Evolutionary conservation across 2,113 vertebrate species (phyloP).

Genomic region (Tor tambroides): DNA sequence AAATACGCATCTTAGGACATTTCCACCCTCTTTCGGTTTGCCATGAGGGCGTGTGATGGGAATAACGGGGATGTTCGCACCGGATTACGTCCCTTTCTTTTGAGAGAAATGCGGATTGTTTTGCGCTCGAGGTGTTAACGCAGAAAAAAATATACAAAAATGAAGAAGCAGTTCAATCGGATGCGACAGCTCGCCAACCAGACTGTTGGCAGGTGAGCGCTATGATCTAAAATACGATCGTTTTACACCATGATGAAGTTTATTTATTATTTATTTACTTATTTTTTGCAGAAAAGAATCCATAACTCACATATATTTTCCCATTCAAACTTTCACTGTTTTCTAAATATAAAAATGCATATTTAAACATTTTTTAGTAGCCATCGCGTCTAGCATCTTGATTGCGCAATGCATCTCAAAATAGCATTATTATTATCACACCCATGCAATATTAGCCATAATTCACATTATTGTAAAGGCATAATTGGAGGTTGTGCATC

Average conservation of each 20-base stretch:
- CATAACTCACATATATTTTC: background rate
- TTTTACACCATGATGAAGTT: conserved; percentile 51
- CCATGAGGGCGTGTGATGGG: conserved; percentile 69
- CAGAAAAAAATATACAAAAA: conserved; percentile 71
- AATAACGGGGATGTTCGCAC: conserved; percentile 69
- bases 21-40: conserved; percentile 59
- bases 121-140: conserved; percentile 73
- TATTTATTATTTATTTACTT: conserved; percentile 40
- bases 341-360: background rate
- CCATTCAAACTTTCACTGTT: conserved; percentile 28
- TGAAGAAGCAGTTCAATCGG: conserved; percentile 99
- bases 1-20: conserved; percentile 65
- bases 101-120: conserved; percentile 77
- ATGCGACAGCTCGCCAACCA: conserved; percentile 99
- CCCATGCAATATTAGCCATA: background rate
- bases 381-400: background rate
- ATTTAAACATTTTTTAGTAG: background rate
- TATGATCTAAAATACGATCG: background rate
- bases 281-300: conserved; percentile 50
- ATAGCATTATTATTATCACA: background rate
- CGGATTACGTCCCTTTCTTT: conserved; percentile 67
- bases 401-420: conserved; percentile 53
- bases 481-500: background rate
- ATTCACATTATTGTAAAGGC: background rate
- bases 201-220: conserved; percentile 92